phyloP scores from a whole-genome alignment of 1,140 invertebrate species.

The Helicoverpa zea region DNA sequence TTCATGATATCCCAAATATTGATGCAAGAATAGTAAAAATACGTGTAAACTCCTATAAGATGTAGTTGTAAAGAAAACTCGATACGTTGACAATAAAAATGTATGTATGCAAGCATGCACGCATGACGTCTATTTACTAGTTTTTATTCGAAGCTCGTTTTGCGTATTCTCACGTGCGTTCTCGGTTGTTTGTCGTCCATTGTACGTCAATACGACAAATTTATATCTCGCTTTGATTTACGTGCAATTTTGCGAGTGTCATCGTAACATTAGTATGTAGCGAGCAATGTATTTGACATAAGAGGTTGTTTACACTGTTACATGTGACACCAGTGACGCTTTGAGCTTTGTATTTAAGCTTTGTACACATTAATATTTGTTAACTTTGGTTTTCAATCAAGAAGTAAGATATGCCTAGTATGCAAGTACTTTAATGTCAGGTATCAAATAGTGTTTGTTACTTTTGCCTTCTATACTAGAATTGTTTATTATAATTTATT shows the following conservation, averaged over 20 bases:
- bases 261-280: constrained; percentile 37
- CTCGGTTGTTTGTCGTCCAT: constrained; percentile 23
- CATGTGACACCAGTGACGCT: not conserved
- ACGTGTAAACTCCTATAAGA: too few relatives aligned
- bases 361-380: not conserved
- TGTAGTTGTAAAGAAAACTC: too few relatives aligned
- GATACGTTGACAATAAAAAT: not conserved
- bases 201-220: constrained; percentile 47
- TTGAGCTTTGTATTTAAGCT: not conserved
- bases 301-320: not conserved
- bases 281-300: constrained; percentile 33
- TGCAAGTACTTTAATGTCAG: too few relatives aligned
- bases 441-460: too few relatives aligned
- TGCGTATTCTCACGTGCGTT: constrained; percentile 15
- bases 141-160: constrained; percentile 27
- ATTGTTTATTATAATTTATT: too few relatives aligned
- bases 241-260: constrained; percentile 52
- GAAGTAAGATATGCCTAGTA: too few relatives aligned
- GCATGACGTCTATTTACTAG: constrained; percentile 3
- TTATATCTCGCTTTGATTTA: constrained; percentile 65
- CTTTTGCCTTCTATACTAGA: too few relatives aligned
- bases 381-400: too few relatives aligned
- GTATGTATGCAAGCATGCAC: not conserved
- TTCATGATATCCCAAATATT: too few relatives aligned
- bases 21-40: too few relatives aligned